A percentile compares a stretch with the other conserved stretches of the same genome.
These are phyloP conservation scores for Gymnobelideus leadbeateri DNA, from an alignment of 2,113 vertebrate genomes.

Conservation along the genomic window DNA sequence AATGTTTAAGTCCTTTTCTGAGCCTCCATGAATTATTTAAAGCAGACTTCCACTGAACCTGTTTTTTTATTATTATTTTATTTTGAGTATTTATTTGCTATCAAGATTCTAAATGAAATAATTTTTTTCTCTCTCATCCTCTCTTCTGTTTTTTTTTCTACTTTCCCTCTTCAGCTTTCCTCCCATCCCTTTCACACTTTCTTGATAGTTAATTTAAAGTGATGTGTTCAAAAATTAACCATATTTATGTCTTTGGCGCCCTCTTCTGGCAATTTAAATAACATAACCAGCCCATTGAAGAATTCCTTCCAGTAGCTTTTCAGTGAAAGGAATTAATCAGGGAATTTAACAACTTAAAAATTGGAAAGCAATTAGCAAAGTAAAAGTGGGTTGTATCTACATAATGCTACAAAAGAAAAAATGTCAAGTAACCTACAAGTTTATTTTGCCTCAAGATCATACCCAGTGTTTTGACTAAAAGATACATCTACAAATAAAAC, in stretches of 20 bases:
- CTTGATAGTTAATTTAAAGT: not conserved
- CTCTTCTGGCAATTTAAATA: conserved; percentile 70
- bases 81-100: conserved; percentile 51
- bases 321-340: not conserved
- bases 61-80: conserved; percentile 42
- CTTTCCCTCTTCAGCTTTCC: conserved; percentile 38
- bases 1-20: conserved; percentile 32
- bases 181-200: conserved; percentile 42
- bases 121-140: not conserved
- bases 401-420: conserved; percentile 4
- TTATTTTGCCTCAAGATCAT: not conserved
- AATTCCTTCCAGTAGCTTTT: not conserved
- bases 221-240: not conserved
- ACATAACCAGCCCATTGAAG: not conserved
- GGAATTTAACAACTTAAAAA: not conserved
- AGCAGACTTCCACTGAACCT: conserved; percentile 1
- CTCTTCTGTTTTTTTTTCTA: conserved; percentile 40
- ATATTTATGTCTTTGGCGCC: conserved; percentile 78
- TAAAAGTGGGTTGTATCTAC: conserved; percentile 19
- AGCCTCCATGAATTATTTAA: conserved; percentile 27
- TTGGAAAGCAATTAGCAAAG: conserved; percentile 31
- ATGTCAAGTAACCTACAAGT: not conserved
- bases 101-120: conserved; percentile 23
- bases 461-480: not conserved
- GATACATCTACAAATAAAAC: not conserved